Evolutionary conservation across 2,888 invertebrate genomes (phyloP).

Genomic region (Calliphora vomitoria): DNA sequence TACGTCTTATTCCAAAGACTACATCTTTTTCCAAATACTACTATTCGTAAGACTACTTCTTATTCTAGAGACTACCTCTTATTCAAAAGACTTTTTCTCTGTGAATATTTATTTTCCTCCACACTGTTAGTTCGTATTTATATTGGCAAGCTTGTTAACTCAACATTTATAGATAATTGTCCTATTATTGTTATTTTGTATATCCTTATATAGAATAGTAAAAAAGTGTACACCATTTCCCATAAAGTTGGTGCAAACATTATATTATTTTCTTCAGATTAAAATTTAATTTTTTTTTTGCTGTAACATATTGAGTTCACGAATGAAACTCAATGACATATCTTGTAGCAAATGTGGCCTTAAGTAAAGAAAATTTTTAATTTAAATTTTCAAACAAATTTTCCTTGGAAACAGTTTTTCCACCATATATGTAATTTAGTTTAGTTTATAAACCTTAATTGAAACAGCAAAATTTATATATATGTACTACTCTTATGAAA

Average conservation of each 20-base stretch:
- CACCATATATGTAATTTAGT: slow-evolving; percentile 26
- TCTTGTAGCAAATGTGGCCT: background rate
- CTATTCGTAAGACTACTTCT: no score
- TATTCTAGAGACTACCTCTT: no score
- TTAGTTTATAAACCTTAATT: slow-evolving; percentile 47
- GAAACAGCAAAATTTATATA: slow-evolving; percentile 30
- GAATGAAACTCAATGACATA: background rate
- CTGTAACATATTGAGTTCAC: no score
- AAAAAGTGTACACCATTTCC: slow-evolving; percentile 34
- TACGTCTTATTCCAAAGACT: no score
- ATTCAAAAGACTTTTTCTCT: no score
- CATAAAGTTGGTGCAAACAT: background rate
- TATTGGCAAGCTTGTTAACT: slow-evolving; percentile 22
- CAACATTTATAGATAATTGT: slow-evolving; percentile 35
- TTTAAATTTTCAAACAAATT: background rate
- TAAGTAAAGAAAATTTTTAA: no score
- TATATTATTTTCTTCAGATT: no score
- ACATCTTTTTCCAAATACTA: no score
- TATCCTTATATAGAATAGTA: slow-evolving; percentile 3
- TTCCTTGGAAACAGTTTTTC: slow-evolving; percentile 6
- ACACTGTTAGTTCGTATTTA: background rate
- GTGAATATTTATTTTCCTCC: background rate
- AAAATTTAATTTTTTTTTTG: no score
- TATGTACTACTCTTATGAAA: slow-evolving; percentile 15
- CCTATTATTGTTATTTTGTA: slow-evolving; percentile 29